A percentile compares a stretch with the other conserved stretches of the same genome.
Evolutionary conservation across 1,140 invertebrate species (phyloP).

Genomic region (Euwallacea similis): DNA sequence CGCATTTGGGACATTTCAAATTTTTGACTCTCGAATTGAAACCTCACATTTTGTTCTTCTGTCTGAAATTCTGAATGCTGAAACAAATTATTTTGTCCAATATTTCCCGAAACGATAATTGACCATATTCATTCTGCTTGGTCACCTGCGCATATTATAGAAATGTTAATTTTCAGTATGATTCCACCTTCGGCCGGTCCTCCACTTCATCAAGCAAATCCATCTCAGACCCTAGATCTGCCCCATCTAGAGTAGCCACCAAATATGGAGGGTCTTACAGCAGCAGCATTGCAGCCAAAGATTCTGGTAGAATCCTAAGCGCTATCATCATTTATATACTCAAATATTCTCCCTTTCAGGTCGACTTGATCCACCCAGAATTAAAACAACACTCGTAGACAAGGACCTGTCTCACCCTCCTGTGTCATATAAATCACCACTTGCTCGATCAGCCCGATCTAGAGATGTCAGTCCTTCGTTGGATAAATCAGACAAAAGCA

Average conservation of each 20-base stretch:
- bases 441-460: slow-evolving; percentile 44
- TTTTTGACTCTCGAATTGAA: too few species aligned
- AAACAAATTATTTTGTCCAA: too few species aligned
- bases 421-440: slow-evolving; percentile 46
- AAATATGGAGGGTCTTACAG: slow-evolving; percentile 44
- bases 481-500: slow-evolving; percentile 43
- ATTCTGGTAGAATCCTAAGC: neutral
- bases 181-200: slow-evolving; percentile 39
- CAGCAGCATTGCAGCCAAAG: slow-evolving; percentile 16
- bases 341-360: slow-evolving; percentile 22
- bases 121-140: neutral
- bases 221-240: slow-evolving; percentile 38
- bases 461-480: slow-evolving; percentile 51
- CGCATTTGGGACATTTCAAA: too few species aligned
- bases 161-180: slow-evolving; percentile 42
- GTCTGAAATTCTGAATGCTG: too few species aligned
- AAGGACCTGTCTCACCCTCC: slow-evolving; percentile 49
- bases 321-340: neutral
- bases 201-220: slow-evolving; percentile 29
- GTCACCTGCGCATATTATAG: neutral
- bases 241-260: slow-evolving; percentile 37
- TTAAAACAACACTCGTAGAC: slow-evolving; percentile 42
- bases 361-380: slow-evolving; percentile 35
- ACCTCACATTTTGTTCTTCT: too few species aligned
- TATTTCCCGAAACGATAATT: neutral